A percentile compares a stretch with the other conserved stretches of the same genome.
These are phyloP conservation scores for Chaetodon auriga DNA, from an alignment of 2,113 vertebrate species.

Conservation along the genomic window DNA sequence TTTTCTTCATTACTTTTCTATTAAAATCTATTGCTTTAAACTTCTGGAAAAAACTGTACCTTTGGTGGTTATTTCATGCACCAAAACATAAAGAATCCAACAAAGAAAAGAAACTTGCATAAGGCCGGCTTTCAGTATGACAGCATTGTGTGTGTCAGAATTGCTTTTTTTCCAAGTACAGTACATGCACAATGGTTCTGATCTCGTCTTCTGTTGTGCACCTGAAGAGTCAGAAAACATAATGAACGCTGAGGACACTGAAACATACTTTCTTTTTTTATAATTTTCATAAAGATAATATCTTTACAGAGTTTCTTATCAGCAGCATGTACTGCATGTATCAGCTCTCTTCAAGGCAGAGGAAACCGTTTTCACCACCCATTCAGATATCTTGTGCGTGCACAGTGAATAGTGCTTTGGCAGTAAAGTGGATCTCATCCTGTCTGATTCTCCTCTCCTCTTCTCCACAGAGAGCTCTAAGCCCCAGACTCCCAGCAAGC, in stretches of 20 bases:
- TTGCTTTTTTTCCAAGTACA: neutral
- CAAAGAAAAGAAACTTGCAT: neutral
- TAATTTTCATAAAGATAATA: neutral
- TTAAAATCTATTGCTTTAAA: neutral
- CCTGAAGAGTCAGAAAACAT: neutral
- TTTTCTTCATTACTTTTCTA: neutral
- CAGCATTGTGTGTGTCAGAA: neutral
- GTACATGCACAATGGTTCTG: neutral
- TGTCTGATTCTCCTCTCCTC: slow-evolving; percentile 40
- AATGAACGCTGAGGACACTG: neutral
- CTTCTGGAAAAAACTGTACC: neutral
- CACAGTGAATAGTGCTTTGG: slow-evolving; percentile 33
- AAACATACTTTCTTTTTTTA: neutral
- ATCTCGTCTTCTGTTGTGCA: slow-evolving; percentile 5
- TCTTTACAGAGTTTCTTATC: slow-evolving; percentile 4
- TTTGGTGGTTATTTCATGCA: neutral
- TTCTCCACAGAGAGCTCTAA: slow-evolving; percentile 77
- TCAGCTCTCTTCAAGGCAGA: slow-evolving; percentile 1
- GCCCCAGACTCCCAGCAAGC: slow-evolving; percentile 78
- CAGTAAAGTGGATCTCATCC: slow-evolving; percentile 48
- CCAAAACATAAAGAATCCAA: neutral
- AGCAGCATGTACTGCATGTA: neutral
- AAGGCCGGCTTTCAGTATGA: neutral
- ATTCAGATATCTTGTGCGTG: slow-evolving; percentile 12
- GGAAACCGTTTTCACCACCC: neutral